A percentile compares a stretch with the other conserved stretches of the same genome.
Evolutionary conservation across 2,113 vertebrate species (phyloP).

Genomic region (Bujurquina vittata): DNA sequence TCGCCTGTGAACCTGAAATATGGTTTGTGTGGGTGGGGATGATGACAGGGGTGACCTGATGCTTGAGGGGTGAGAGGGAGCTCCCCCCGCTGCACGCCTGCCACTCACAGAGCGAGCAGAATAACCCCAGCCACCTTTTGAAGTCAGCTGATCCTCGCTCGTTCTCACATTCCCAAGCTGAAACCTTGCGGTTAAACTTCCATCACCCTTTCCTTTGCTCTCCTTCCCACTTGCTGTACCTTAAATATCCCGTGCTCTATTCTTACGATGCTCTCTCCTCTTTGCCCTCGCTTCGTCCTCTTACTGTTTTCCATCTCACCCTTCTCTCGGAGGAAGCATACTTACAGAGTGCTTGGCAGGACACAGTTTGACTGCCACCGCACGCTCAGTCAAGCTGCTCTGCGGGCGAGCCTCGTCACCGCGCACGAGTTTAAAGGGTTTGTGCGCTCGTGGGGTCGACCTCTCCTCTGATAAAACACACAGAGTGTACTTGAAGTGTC

Average conservation of each 20-base stretch:
- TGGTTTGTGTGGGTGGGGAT: constrained; percentile 29
- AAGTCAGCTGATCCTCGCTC: not conserved
- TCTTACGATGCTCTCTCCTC: constrained; percentile 40
- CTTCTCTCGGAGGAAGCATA: constrained; percentile 25
- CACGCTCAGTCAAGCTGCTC: constrained; percentile 19
- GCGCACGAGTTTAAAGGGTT: constrained; percentile 28
- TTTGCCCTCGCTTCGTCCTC: constrained; percentile 53
- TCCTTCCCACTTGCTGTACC: constrained; percentile 41
- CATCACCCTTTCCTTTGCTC: constrained; percentile 10
- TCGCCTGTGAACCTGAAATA: constrained; percentile 12
- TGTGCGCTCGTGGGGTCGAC: constrained; percentile 2
- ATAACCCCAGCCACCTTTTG: too few species aligned
- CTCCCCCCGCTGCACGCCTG: not conserved
- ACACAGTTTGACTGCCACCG: constrained; percentile 20
- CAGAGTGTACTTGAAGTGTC: not conserved
- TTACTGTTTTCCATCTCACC: constrained; percentile 34
- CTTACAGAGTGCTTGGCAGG: constrained; percentile 13
- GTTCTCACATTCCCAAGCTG: constrained; percentile 1
- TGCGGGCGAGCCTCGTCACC: not conserved
- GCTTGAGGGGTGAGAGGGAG: constrained; percentile 1
- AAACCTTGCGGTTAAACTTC: constrained; percentile 25
- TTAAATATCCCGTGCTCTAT: constrained; percentile 51
- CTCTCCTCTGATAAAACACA: constrained; percentile 7
- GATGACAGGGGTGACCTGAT: constrained; percentile 16
- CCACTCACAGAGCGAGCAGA: not conserved